Evolutionary conservation across 1,140 invertebrate genomes (phyloP), one percentile per base, ranked within the genome.

Genomic region (Diploscapter pachys): DNA sequence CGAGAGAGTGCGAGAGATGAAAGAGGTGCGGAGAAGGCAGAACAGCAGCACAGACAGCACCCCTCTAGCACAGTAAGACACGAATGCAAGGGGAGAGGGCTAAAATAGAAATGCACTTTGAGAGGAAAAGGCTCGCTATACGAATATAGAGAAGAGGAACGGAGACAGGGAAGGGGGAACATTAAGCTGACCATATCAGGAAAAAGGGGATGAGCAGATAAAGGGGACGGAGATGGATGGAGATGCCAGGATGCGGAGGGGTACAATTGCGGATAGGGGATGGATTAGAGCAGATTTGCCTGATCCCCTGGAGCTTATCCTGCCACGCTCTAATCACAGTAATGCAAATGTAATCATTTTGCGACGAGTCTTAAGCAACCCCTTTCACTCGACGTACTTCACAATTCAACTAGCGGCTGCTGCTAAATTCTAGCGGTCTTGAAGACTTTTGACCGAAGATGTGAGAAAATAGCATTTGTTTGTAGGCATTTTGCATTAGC

Each of bases 141-240:
- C 31, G 31, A 11, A 31, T 31, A 11, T 59, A 31, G 57, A 31
- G 31, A 31, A 0, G 8, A 6, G 48, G 66, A 54, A 9, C 57
- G 66, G 66, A 55, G 52, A 68, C 6, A n/a, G 13, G 6, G 63
- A 55, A 68, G 66, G 48, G 66, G 9, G 63, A 8, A 31, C 6
- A 31, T 8, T 8, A 8, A 31, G 63, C 63, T 65, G 63, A 65
- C 63, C 6, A 50, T 8, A 65, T 6, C 13, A 65, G 31, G 6
- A 31, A 54, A 68, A 9, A 8, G 66, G 57, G 31, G 66, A 68
- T 52, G 56, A 52, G 66, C 66, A 68, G 66, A 68, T 11, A 59
- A 59, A 6, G 66, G 66, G 6, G 48, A 2, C 11, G 2, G 9
- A 53, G 51, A 68, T 55, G 57, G 63, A 13, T 64, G 63, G 13